A percentile compares a stretch with the other conserved stretches of the same genome.
Conservation (phyloP, 2,888 invertebrate genomes). For the Coleophora deauratella region DNA sequence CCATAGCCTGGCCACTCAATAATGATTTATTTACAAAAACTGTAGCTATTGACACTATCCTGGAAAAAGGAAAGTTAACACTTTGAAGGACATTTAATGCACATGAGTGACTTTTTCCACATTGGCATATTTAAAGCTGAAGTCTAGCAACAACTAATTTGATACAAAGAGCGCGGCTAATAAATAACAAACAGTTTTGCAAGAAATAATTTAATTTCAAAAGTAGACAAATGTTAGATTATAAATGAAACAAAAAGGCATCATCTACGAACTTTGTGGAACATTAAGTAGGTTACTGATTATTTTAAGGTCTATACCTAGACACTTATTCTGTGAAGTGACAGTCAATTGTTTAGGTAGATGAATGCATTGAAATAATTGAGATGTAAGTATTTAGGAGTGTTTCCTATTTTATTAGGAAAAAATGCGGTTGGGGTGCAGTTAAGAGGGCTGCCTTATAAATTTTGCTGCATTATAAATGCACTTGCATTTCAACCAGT, state of each 20-base stretch:
- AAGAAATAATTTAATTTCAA: neutral
- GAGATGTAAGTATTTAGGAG: too few species aligned
- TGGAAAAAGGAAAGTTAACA: slow-evolving; percentile 48
- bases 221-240: neutral
- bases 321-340: too few species aligned
- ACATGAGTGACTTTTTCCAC: neutral
- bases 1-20: slow-evolving; percentile 80
- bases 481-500: too few species aligned
- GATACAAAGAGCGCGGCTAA: neutral
- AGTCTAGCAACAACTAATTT: neutral
- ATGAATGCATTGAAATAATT: too few species aligned
- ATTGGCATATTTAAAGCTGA: neutral
- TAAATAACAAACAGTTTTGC: neutral
- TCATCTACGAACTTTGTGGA: neutral
- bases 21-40: slow-evolving; percentile 96
- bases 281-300: too few species aligned
- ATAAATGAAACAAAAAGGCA: neutral
- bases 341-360: too few species aligned
- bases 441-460: too few species aligned
- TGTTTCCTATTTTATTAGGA: too few species aligned
- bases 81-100: neutral
- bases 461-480: too few species aligned
- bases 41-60: slow-evolving; percentile 93
- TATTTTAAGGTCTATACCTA: too few species aligned
- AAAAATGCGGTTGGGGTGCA: too few species aligned